Base-by-base conservation (phyloP, 2,888 invertebrate species). In the Smittia aterrima region DNA sequence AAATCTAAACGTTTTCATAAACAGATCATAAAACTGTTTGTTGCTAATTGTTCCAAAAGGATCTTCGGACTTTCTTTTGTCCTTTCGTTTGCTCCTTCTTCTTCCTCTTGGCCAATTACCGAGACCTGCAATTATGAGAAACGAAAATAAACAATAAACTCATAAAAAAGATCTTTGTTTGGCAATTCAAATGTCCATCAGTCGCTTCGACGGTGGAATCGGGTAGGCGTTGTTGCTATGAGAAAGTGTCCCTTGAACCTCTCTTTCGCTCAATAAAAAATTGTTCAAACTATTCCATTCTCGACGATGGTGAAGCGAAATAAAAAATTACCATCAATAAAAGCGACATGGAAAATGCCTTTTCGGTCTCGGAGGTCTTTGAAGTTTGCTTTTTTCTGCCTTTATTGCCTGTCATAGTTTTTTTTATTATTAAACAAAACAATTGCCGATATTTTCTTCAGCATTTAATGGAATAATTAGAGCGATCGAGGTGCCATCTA, bases 141-240 rank as follows among this genome's bases (percentile, higher is more conserved):
- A 70, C 25, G 54, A 70, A 70, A 70, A 70, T 70, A 70, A 70
- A 70, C 32, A 70, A 70, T 70, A 70, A 70, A 70, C 27, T 32
- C 25, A 70, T 70, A 70, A 70, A 32, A n/a, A 70, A 16, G 22
- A 58, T 18, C 20, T 11, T 18, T 25, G 40, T 47, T 68, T 16
- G 70, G 70, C 22, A 70, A 70, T 70, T 70, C 70, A 70, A 41
- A 53, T 70, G 70, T 70, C 70, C 70, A 54, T 70, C 70, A 70
- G 41, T 16, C 20, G 25, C 16, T 16, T 20, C 68, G 11, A 38
- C 13, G 32, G 66, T 40, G 20, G 68, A 25, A 24, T 16, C 47
- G 3, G 47, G 58, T 58, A 58, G 58, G 58, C 58, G 58, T n/a
- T 58, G 47, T 47, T 47, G 47, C 32, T 32, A 32, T 32, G 32